These are phyloP conservation scores for Proales similis DNA, from an alignment of 1,140 invertebrate species.

Conservation along the genomic window DNA sequence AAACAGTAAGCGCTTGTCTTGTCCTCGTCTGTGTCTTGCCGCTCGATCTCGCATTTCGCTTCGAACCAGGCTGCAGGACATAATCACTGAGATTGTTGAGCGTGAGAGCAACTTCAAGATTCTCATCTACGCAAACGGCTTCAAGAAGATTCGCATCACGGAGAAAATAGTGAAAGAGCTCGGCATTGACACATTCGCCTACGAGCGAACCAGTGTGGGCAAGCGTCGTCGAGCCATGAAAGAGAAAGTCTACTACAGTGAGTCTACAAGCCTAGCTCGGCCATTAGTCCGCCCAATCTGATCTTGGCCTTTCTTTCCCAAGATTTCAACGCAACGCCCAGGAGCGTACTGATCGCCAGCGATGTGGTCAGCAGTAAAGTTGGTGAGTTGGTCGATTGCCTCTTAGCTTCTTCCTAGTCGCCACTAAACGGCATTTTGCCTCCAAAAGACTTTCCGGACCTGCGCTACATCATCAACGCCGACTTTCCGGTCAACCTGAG, in stretches of 20 bases:
- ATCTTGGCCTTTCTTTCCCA: constrained; percentile 1
- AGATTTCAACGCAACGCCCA: constrained; percentile 37
- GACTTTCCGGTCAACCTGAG: constrained; percentile 35
- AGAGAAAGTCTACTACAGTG: constrained; percentile 37
- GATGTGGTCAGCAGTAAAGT: constrained; percentile 37
- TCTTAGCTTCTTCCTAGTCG: no score
- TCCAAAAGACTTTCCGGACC: constrained; percentile 6
- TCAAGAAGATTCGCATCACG: constrained; percentile 30
- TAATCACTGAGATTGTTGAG: constrained; percentile 22
- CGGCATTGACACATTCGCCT: constrained; percentile 34
- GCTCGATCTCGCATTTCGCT: background rate
- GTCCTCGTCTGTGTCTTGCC: background rate
- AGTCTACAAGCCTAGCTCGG: background rate
- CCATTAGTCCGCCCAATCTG: no score
- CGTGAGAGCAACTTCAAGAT: constrained; percentile 32
- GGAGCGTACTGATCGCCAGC: constrained; percentile 31
- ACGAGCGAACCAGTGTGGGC: constrained; percentile 31
- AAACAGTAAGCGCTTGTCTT: constrained; percentile 6
- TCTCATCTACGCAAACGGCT: constrained; percentile 29
- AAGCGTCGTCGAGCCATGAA: constrained; percentile 23
- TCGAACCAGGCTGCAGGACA: constrained; percentile 23
- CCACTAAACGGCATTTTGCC: no score
- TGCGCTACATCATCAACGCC: constrained; percentile 31
- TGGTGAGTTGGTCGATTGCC: no score
- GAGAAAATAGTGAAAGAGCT: constrained; percentile 37